Percentiles rank a stretch among this genome's conserved stretches.
Evolutionary conservation across 2,888 invertebrate genomes (phyloP).

Genomic region (Himalopsyche tibetana): DNA sequence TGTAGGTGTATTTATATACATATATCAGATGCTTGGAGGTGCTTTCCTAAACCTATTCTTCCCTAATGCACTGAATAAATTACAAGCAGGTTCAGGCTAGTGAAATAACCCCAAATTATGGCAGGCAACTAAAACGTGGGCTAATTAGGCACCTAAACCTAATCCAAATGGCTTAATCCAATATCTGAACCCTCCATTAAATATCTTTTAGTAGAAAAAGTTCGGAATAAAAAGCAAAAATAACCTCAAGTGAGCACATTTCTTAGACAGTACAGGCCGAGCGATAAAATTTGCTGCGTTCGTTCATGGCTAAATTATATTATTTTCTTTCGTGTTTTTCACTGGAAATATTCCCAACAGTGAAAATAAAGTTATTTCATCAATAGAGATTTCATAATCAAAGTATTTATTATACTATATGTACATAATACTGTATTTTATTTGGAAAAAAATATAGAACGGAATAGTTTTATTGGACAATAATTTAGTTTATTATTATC

Average conservation of each 20-base stretch:
- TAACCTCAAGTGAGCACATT: slow-evolving; percentile 50
- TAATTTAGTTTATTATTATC: too few species aligned
- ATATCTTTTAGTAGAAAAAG: slow-evolving; percentile 62
- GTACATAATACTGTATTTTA: too few species aligned
- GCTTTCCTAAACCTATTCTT: background rate
- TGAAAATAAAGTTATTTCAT: too few species aligned
- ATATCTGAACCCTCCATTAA: slow-evolving; percentile 65
- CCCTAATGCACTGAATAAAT: slow-evolving; percentile 61
- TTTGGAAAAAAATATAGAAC: too few species aligned
- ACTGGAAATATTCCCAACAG: too few species aligned
- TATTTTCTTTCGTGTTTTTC: background rate
- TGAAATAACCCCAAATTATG: slow-evolving; percentile 64
- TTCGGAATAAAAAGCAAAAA: slow-evolving; percentile 60
- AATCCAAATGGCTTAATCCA: slow-evolving; percentile 66
- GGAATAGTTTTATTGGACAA: too few species aligned
- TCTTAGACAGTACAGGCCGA: background rate
- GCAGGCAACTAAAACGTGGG: slow-evolving; percentile 61
- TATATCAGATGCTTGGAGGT: too few species aligned
- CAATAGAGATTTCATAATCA: too few species aligned
- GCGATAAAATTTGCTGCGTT: background rate
- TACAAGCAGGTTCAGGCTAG: slow-evolving; percentile 47
- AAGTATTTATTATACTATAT: too few species aligned
- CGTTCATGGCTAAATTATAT: background rate
- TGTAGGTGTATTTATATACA: background rate
- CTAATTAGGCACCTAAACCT: slow-evolving; percentile 65